Evolutionary conservation across 2,797 vertebrate genomes (phyloP).

Genomic region (Danio tinwini): DNA sequence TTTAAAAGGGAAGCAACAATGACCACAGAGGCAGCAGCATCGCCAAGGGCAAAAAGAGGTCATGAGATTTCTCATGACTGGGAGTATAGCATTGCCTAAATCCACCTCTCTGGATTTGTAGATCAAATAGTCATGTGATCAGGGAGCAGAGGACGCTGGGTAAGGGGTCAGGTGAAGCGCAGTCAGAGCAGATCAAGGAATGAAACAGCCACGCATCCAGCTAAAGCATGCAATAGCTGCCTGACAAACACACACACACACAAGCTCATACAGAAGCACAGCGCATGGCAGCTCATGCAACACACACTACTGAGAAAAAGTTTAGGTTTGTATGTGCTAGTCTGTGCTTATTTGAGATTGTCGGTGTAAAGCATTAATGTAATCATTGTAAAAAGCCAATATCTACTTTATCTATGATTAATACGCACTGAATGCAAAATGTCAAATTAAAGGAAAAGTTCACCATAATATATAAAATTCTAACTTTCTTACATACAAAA

Average conservation of each 20-base stretch:
- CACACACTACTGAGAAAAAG: slow-evolving; percentile 46
- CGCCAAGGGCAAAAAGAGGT: slow-evolving; percentile 61
- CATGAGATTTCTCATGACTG: slow-evolving; percentile 18
- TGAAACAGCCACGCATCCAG: slow-evolving; percentile 66
- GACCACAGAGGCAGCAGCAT: slow-evolving; percentile 65
- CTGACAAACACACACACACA: slow-evolving; percentile 62
- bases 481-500: too few relatives aligned
- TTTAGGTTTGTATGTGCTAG: slow-evolving; percentile 79
- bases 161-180: slow-evolving; percentile 42
- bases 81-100: slow-evolving; percentile 21
- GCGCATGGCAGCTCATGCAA: slow-evolving; percentile 94
- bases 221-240: slow-evolving; percentile 69
- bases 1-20: slow-evolving; percentile 56
- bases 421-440: too few relatives aligned
- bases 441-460: too few relatives aligned
- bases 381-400: background rate
- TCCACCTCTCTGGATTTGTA: slow-evolving; percentile 33
- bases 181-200: slow-evolving; percentile 53
- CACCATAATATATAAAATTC: too few relatives aligned
- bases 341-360: slow-evolving; percentile 81
- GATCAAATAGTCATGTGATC: slow-evolving; percentile 41
- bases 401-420: too few relatives aligned
- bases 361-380: background rate
- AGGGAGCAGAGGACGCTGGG: slow-evolving; percentile 36
- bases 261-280: slow-evolving; percentile 67